These are phyloP conservation scores for Corydoras maculifer DNA, from an alignment of 2,113 vertebrate genomes.

Conservation along the genomic window DNA sequence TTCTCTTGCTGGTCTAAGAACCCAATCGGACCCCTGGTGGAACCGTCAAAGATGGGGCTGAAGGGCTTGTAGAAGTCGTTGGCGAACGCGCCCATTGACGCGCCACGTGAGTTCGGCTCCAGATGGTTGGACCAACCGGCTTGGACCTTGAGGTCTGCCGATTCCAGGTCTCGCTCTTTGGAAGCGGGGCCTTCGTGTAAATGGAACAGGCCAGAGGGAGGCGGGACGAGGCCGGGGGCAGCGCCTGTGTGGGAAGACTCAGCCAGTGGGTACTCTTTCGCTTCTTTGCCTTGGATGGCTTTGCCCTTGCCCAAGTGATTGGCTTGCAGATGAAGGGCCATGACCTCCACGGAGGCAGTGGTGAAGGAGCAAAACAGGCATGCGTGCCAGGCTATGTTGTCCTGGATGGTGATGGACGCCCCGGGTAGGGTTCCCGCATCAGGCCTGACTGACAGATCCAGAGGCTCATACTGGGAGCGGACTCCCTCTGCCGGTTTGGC, in stretches of 20 bases:
- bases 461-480: constrained; percentile 87
- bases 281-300: constrained; percentile 66
- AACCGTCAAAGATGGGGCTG: constrained; percentile 73
- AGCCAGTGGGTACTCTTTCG: constrained; percentile 69
- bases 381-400: constrained; percentile 92
- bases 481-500: constrained; percentile 64
- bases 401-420: constrained; percentile 84
- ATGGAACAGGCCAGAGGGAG: constrained; percentile 61
- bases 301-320: constrained; percentile 88
- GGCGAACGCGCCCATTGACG: constrained; percentile 74
- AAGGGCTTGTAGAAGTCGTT: constrained; percentile 94
- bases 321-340: constrained; percentile 95
- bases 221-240: constrained; percentile 55
- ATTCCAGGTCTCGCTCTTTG: constrained; percentile 68
- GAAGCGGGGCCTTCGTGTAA: constrained; percentile 46
- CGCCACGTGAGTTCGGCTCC: constrained; percentile 58
- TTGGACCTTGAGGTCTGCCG: constrained; percentile 71
- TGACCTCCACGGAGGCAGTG: constrained; percentile 89
- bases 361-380: constrained; percentile 96
- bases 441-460: constrained; percentile 88
- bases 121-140: constrained; percentile 76
- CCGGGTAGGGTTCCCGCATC: constrained; percentile 85
- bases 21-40: constrained; percentile 64
- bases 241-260: constrained; percentile 62
- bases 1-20: constrained; percentile 66